Conservation (phyloP, 2,113 vertebrate species). For the Eolophus roseicapilla region DNA sequence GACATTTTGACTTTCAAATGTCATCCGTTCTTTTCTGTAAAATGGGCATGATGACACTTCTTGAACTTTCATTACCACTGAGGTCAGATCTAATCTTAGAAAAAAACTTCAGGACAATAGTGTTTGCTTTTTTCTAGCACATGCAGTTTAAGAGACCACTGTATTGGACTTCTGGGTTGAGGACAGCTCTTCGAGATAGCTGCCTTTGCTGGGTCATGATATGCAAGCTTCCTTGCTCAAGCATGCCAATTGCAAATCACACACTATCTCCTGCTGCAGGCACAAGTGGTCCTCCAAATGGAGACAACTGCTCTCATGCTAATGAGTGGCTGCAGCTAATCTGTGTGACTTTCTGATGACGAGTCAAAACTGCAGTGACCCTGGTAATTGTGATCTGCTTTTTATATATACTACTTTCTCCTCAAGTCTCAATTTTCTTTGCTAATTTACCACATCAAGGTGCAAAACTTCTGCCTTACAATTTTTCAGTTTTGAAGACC, state of each 20-base stretch:
- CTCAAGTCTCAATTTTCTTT: conserved; percentile 66
- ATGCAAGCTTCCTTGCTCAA: not conserved
- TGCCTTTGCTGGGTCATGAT: not conserved
- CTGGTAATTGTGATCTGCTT: not conserved
- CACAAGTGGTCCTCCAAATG: not conserved
- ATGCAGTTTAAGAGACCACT: not conserved
- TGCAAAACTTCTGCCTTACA: conserved; percentile 72
- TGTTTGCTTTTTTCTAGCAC: not conserved
- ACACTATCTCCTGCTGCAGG: not conserved
- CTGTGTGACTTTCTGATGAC: not conserved
- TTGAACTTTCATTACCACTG: not conserved
- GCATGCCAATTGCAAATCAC: not conserved
- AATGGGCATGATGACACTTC: not conserved
- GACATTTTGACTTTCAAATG: not conserved
- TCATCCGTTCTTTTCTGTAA: not conserved
- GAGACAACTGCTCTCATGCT: not conserved
- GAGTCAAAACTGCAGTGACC: not conserved
- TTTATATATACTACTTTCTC: conserved; percentile 38
- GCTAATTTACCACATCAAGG: conserved; percentile 75
- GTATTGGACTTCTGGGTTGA: not conserved
- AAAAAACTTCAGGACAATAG: not conserved
- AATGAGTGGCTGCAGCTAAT: not conserved
- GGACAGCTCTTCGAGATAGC: not conserved
- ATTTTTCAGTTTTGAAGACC: conserved; percentile 66
- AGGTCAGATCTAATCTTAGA: conserved; percentile 2